Evolutionary conservation across 2,797 vertebrate genomes (phyloP).

Genomic region (Ibycter americanus): DNA sequence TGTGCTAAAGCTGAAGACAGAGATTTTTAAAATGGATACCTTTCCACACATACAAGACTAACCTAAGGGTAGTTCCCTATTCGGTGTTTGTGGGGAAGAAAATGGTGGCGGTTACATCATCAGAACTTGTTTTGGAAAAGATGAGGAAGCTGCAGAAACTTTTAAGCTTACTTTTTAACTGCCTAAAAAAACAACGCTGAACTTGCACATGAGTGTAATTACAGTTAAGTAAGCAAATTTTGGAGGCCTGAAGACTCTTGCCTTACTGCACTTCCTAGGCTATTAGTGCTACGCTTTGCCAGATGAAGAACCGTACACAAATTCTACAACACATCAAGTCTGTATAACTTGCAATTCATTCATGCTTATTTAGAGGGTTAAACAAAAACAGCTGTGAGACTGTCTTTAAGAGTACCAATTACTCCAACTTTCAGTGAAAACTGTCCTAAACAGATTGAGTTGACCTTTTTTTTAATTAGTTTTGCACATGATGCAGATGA

Average conservation of each 20-base stretch:
- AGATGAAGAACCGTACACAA: constrained; percentile 7
- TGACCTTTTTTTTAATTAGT: not conserved
- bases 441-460: not conserved
- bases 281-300: not conserved
- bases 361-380: not conserved
- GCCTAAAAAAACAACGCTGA: not conserved
- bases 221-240: constrained; percentile 1
- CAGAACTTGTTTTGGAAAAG: not conserved
- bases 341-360: not conserved
- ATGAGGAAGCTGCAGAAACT: not conserved
- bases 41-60: not conserved
- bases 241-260: not conserved
- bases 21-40: not conserved
- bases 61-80: not conserved
- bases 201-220: not conserved
- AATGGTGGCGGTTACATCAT: not conserved
- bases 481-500: not conserved
- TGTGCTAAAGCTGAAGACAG: not conserved
- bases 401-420: not conserved
- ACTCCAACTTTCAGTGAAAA: not conserved
- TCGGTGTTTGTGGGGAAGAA: not conserved
- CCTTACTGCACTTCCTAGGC: not conserved
- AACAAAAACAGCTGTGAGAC: constrained; percentile 3
- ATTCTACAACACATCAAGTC: not conserved
- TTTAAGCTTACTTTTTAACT: not conserved